Conservation (phyloP, 2,113 vertebrate genomes). For the Fregetta grallaria region DNA sequence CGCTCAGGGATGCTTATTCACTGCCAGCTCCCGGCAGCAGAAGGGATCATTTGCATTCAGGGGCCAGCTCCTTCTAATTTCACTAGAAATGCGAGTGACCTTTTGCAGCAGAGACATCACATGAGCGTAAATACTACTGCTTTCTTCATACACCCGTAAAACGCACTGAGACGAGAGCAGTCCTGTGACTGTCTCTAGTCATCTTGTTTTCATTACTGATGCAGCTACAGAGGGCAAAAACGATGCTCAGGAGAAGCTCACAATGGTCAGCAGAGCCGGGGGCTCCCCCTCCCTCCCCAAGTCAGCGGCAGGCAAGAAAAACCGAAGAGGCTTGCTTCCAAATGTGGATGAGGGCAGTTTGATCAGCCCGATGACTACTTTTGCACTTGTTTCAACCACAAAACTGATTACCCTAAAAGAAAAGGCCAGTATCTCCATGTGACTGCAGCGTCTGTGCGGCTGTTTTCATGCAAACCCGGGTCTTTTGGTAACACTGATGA, state of each 20-base stretch:
- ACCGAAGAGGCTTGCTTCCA: background rate
- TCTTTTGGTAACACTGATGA: background rate
- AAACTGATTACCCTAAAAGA: background rate
- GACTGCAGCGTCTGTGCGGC: background rate
- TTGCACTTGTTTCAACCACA: background rate
- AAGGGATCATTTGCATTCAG: background rate
- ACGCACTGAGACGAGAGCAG: background rate
- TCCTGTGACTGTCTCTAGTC: conserved; percentile 46
- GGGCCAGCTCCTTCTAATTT: background rate
- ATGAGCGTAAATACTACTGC: background rate
- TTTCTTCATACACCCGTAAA: background rate
- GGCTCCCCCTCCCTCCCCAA: background rate
- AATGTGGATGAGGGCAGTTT: background rate
- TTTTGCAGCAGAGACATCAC: background rate
- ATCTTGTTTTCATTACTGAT: background rate
- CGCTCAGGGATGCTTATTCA: background rate
- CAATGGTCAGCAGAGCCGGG: background rate
- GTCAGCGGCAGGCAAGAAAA: background rate
- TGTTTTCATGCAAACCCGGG: background rate
- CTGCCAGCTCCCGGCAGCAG: background rate
- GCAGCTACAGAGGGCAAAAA: background rate
- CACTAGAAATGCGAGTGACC: background rate
- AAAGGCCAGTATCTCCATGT: background rate
- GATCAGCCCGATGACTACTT: background rate
- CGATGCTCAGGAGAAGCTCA: background rate